Evolutionary conservation across 2,888 invertebrate species (phyloP), one percentile per base, ranked within the genome.

Genomic region (Patella depressa): DNA sequence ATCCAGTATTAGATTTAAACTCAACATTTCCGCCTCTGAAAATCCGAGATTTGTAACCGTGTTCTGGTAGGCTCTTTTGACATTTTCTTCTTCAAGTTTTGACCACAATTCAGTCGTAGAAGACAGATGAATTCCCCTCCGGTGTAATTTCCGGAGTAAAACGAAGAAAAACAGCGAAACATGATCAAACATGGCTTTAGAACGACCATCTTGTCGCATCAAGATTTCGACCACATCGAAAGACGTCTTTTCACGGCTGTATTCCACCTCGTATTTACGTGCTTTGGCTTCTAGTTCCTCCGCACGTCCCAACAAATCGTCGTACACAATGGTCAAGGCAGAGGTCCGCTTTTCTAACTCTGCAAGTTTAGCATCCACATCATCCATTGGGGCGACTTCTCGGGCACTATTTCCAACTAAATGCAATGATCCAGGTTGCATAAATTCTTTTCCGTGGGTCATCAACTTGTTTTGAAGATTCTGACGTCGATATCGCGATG

Each of bases 131-230:
- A 65, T 65, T 65, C 65, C 65, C 24, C 17, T 19, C 19, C 65
- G 65, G 24, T 24, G 65, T 24, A 65, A 24, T 65, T 65, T 65
- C 24, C 19, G 24, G 14, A 65, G 19, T 19, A 65, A 24, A 19
- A 65, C 65, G 24, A 24, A 65, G 24, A 65, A 65, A 24, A 65
- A 65, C 24, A 65, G 24, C 19, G 19, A n/a, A 11, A 65, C 65
- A 19, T 65, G 65, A 65, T 65, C 14, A 24, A 65, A 65, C 65
- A 65, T 65, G 24, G 65, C 65, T 24, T 65, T 65, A 19, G 65
- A 65, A 7, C 65, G 65, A 9, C 65, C 24, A 65, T 65, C 65
- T 65, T 65, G 24, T 1, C 24, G 19, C 19, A 65, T 65, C 14
- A 65, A 65, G 24, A 65, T 24, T 24, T 65, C 65, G 11, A 65